These are phyloP conservation scores for Hesperophylax magnus DNA, from an alignment of 1,140 invertebrate species.

Conservation along the genomic window DNA sequence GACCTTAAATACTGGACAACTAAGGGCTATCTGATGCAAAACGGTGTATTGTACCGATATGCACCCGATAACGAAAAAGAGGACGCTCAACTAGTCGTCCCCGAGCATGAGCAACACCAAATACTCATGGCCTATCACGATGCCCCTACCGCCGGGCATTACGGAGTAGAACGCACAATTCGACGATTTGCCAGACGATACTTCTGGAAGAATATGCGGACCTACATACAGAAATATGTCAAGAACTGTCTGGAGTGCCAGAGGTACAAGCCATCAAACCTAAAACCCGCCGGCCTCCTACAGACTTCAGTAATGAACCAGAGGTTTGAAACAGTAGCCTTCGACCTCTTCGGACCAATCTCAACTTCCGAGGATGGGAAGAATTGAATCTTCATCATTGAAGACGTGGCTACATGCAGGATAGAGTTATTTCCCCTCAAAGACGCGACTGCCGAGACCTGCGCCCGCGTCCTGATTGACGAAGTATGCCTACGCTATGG, in stretches of 20 bases:
- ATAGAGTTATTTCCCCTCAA: slow-evolving; percentile 60
- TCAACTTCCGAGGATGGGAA: no score
- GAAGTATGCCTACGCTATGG: slow-evolving; percentile 63
- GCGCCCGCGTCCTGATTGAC: slow-evolving; percentile 57
- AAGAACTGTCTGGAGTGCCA: slow-evolving; percentile 3
- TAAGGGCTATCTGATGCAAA: not conserved
- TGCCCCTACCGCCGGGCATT: not conserved
- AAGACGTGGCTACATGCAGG: slow-evolving; percentile 61
- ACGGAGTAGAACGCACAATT: not conserved
- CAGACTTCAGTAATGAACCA: not conserved
- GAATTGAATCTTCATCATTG: slow-evolving; percentile 60
- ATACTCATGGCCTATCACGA: slow-evolving; percentile 47
- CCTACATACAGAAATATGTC: not conserved
- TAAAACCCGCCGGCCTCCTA: not conserved
- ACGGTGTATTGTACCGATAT: not conserved
- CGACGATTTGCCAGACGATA: not conserved
- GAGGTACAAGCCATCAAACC: slow-evolving; percentile 2
- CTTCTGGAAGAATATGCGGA: slow-evolving; percentile 10
- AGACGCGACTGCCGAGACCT: slow-evolving; percentile 59
- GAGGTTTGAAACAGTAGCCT: not conserved
- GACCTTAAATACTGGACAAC: no score
- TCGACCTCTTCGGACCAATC: no score
- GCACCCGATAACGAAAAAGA: not conserved
- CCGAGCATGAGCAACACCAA: slow-evolving; percentile 5
- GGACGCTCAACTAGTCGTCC: no score